Evolutionary conservation across 1,140 invertebrate genomes (phyloP).

Genomic region (Brevipalpus yothersi): DNA sequence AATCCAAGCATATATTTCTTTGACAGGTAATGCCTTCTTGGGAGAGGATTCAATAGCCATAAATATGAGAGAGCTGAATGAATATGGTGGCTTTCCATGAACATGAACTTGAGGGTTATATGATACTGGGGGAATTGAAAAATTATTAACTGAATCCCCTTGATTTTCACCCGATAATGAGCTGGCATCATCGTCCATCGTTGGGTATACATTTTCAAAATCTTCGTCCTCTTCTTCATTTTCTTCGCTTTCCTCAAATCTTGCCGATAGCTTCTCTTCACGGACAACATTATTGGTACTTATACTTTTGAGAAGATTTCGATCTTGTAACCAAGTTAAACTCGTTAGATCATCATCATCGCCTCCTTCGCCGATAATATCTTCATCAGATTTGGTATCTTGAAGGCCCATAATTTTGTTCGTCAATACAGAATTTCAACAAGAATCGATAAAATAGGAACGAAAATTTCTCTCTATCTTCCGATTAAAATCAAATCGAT

Average conservation of each 20-base stretch:
- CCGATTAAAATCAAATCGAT: too few species aligned
- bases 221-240: slow-evolving; percentile 6
- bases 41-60: slow-evolving; percentile 86
- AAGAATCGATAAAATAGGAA: too few species aligned
- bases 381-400: background rate
- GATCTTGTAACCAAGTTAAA: slow-evolving; percentile 69
- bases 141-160: background rate
- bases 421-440: too few species aligned
- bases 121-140: slow-evolving; percentile 17
- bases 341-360: slow-evolving; percentile 62
- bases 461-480: too few species aligned
- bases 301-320: slow-evolving; percentile 46
- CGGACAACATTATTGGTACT: background rate
- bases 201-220: slow-evolving; percentile 16
- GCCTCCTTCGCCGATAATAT: background rate
- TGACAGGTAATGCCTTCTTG: slow-evolving; percentile 65
- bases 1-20: slow-evolving; percentile 96
- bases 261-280: background rate
- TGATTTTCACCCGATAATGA: background rate
- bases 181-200: slow-evolving; percentile 6
- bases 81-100: slow-evolving; percentile 74
- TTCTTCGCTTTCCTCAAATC: background rate
- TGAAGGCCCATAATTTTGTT: background rate
- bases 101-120: slow-evolving; percentile 38
- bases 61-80: slow-evolving; percentile 83